These are phyloP conservation scores for Vanacampus margaritifer DNA, from an alignment of 2,113 vertebrate genomes.

Conservation along the genomic window DNA sequence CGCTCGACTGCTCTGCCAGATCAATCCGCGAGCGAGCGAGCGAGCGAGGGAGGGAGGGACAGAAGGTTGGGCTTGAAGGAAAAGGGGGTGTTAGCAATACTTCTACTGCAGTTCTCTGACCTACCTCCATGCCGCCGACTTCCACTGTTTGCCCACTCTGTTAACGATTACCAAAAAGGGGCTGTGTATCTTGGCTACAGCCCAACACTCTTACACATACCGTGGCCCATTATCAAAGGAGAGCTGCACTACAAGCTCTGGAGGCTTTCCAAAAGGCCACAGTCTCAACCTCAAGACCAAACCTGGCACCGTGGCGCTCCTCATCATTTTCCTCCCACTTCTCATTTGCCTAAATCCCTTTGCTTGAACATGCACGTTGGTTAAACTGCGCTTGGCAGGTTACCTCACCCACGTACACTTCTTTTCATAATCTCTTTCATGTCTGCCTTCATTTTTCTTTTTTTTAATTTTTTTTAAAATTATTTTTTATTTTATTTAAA, in stretches of 20 bases:
- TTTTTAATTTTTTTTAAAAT: no score
- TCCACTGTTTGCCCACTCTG: slow-evolving; percentile 74
- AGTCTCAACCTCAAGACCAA: slow-evolving; percentile 44
- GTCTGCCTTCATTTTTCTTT: slow-evolving; percentile 28
- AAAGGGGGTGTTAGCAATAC: slow-evolving; percentile 4
- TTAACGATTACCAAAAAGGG: slow-evolving; percentile 79
- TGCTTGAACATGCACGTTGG: slow-evolving; percentile 42
- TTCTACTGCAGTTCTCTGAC: slow-evolving; percentile 65
- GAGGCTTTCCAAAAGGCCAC: slow-evolving; percentile 68
- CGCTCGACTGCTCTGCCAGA: slow-evolving; percentile 22
- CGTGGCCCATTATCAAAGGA: slow-evolving; percentile 74
- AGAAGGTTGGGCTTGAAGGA: not conserved
- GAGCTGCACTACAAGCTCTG: slow-evolving; percentile 68
- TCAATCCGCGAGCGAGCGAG: slow-evolving; percentile 16
- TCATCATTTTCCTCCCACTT: slow-evolving; percentile 5
- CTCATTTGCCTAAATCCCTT: slow-evolving; percentile 15
- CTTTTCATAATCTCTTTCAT: slow-evolving; percentile 29
- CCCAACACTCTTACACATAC: slow-evolving; percentile 76
- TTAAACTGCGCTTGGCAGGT: slow-evolving; percentile 40
- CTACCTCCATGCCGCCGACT: slow-evolving; percentile 67
- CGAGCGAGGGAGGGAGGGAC: slow-evolving; percentile 3
- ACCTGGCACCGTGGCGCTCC: slow-evolving; percentile 31
- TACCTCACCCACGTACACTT: slow-evolving; percentile 27
- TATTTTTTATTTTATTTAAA: no score
- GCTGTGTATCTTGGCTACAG: slow-evolving; percentile 74